These are phyloP conservation scores for Nothura maculosa DNA, from an alignment of 2,797 vertebrate species.

Conservation along the genomic window DNA sequence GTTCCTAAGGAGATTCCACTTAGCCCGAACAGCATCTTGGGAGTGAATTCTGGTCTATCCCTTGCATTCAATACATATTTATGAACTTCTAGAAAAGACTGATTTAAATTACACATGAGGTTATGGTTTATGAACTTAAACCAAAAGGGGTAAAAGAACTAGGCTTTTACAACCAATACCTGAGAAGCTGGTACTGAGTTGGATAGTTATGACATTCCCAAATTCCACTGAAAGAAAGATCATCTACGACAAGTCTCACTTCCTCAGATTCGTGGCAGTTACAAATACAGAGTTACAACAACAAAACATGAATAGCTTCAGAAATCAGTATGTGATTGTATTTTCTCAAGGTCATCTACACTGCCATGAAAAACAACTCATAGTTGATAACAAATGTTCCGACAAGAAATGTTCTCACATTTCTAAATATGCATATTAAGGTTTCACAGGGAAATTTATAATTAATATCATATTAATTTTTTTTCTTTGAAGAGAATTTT, in stretches of 20 bases:
- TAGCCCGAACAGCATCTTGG: constrained; percentile 77
- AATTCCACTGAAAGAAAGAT: background rate
- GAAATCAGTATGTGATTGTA: background rate
- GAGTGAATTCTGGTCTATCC: constrained; percentile 63
- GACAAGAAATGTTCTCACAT: background rate
- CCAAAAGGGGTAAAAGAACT: constrained; percentile 27
- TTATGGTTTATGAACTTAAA: constrained; percentile 41
- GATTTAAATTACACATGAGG: constrained; percentile 66
- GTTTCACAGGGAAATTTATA: background rate
- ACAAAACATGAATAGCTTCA: background rate
- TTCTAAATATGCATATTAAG: background rate
- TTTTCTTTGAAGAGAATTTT: background rate
- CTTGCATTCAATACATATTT: constrained; percentile 65
- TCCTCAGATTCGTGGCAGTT: background rate
- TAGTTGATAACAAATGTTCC: background rate
- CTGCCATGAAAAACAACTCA: background rate
- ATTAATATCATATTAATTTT: background rate
- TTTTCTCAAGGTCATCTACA: background rate
- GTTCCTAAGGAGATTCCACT: constrained; percentile 78
- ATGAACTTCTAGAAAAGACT: constrained; percentile 61
- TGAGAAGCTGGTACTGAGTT: constrained; percentile 34
- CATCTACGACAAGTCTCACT: background rate
- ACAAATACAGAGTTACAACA: background rate
- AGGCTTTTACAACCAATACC: background rate
- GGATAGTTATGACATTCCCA: background rate